phyloP scores from a whole-genome alignment of 92 coral and sea anemone genomes.

The Micromussa lordhowensis region DNA sequence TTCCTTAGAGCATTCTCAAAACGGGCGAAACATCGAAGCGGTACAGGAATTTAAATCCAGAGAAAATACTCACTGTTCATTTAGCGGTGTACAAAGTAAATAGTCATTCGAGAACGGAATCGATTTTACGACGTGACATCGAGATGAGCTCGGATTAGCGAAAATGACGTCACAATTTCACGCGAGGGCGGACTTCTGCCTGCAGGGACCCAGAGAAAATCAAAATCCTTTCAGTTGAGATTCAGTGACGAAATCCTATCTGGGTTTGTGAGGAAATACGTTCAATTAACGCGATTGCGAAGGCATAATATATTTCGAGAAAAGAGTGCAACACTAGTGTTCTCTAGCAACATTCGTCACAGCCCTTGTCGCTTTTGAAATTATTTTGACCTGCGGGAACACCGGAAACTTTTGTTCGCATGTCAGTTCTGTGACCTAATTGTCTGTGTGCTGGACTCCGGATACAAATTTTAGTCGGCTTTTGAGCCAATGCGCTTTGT shows the following conservation, averaged over 20 bases:
- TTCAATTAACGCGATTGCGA: too few species aligned
- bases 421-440: too few species aligned
- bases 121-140: conserved; percentile 46
- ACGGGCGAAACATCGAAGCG: not conserved
- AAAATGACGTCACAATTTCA: conserved; percentile 41
- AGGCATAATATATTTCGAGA: too few species aligned
- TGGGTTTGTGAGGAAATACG: not conserved
- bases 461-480: too few species aligned
- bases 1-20: conserved; percentile 2
- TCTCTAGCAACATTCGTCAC: too few species aligned
- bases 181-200: not conserved
- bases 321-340: too few species aligned
- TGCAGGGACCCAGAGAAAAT: not conserved
- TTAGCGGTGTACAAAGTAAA: conserved; percentile 33
- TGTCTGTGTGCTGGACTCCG: too few species aligned
- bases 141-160: conserved; percentile 39
- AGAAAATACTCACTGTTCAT: not conserved
- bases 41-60: conserved; percentile 7
- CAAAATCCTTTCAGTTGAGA: not conserved
- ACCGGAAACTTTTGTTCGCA: too few species aligned
- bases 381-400: too few species aligned
- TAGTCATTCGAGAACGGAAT: conserved; percentile 42
- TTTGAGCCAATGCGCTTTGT: too few species aligned
- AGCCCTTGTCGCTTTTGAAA: too few species aligned
- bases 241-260: not conserved